These are phyloP conservation scores for Diorhabda elongata DNA, from an alignment of 1,140 invertebrate genomes.

Conservation along the genomic window DNA sequence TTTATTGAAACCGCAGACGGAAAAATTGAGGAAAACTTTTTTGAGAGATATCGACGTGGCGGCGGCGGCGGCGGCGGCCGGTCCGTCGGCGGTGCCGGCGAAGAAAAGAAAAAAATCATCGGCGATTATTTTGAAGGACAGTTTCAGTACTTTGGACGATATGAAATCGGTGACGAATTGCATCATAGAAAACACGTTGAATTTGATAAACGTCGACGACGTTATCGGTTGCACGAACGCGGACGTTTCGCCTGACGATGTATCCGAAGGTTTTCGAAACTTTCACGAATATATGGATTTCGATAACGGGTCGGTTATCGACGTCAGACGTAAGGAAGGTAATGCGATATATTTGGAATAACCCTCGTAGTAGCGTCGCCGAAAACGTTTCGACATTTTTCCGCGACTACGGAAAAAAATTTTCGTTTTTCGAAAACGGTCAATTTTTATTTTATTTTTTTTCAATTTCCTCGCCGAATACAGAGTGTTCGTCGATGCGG, in stretches of 20 bases:
- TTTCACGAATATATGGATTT: conserved; percentile 14
- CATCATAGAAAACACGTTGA: conserved; percentile 37
- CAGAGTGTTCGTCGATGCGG: no score
- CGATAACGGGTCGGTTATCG: conserved; percentile 1
- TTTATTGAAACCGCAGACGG: conserved; percentile 20
- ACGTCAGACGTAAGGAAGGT: no score
- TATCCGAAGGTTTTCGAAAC: background rate
- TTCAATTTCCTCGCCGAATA: no score
- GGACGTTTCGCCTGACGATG: no score
- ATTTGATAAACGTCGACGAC: conserved; percentile 32
- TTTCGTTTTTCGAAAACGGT: no score
- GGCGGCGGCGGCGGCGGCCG: conserved; percentile 10
- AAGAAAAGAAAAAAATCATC: conserved; percentile 19
- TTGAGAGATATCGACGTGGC: conserved; percentile 8
- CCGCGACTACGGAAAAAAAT: no score
- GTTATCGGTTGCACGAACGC: background rate
- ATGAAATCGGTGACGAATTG: conserved; percentile 36
- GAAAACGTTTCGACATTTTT: no score
- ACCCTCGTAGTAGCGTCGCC: no score
- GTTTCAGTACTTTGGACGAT: conserved; percentile 25
- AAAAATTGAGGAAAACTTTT: conserved; percentile 11
- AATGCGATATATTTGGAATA: no score
- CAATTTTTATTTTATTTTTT: no score
- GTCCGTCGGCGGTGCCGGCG: conserved; percentile 14
- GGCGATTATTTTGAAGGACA: conserved; percentile 4